Evolutionary conservation across 2,888 invertebrate genomes (phyloP).

Genomic region (Agrochola lota): DNA sequence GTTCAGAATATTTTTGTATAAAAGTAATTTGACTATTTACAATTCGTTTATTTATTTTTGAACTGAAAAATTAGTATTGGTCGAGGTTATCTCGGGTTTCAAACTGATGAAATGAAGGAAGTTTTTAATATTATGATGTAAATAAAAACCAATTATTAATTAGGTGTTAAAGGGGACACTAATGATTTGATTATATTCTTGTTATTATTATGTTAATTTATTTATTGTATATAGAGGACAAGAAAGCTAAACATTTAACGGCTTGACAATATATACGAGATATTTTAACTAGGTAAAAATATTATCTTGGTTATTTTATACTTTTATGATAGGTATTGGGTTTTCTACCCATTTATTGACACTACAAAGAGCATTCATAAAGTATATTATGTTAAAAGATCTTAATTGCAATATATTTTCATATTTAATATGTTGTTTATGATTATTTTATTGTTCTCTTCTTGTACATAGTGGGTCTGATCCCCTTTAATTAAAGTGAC

Average conservation of each 20-base stretch:
- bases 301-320: constrained; percentile 22
- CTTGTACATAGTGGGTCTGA: constrained; percentile 60
- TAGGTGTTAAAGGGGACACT: constrained; percentile 54
- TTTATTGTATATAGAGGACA: constrained; percentile 63
- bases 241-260: constrained; percentile 13
- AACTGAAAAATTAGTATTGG: constrained; percentile 35
- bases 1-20: constrained; percentile 56
- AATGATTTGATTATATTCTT: constrained; percentile 54
- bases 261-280: constrained; percentile 18
- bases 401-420: constrained; percentile 48
- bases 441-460: constrained; percentile 51
- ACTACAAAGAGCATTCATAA: constrained; percentile 4
- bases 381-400: constrained; percentile 29
- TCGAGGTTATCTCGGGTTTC: constrained; percentile 38
- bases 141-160: constrained; percentile 52
- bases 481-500: constrained; percentile 52
- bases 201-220: constrained; percentile 66
- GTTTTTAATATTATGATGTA: constrained; percentile 53
- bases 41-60: constrained; percentile 59
- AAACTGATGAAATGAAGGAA: constrained; percentile 29
- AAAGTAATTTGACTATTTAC: constrained; percentile 48
- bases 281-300: background rate
- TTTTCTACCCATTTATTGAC: constrained; percentile 5
- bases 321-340: background rate
- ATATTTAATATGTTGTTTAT: constrained; percentile 52